Evolutionary conservation across 92 coral and sea anemone species (phyloP).

Genomic region (Paramuricea clavata): DNA sequence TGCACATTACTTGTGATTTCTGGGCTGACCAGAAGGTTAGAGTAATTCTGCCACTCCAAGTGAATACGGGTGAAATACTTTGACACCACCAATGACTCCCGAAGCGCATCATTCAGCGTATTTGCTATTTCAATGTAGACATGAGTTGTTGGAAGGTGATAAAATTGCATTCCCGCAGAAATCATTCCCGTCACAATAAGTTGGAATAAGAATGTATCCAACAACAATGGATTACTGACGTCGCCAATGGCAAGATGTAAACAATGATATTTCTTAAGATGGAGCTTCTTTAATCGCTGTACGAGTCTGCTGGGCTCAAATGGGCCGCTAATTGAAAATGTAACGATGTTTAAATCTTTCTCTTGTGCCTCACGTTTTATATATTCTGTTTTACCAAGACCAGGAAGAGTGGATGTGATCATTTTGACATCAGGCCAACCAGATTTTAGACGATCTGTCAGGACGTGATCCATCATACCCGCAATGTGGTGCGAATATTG

Average conservation of each 20-base stretch:
- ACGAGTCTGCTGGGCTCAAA: conserved; percentile 73
- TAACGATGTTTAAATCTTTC: conserved; percentile 61
- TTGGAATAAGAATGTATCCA: conserved; percentile 92
- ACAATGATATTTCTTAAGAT: conserved; percentile 66
- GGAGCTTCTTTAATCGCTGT: conserved; percentile 65
- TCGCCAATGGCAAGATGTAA: conserved; percentile 91
- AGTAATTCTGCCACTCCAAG: conserved; percentile 67
- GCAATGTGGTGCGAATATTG: conserved; percentile 76
- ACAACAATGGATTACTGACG: conserved; percentile 78
- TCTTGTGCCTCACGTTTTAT: conserved; percentile 73
- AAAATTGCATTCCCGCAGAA: conserved; percentile 80
- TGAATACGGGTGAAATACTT: conserved; percentile 84
- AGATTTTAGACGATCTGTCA: conserved; percentile 59
- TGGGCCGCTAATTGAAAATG: conserved; percentile 93
- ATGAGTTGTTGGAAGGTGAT: conserved; percentile 78
- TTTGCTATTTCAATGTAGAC: conserved; percentile 92
- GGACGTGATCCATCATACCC: conserved; percentile 86
- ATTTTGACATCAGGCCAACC: conserved; percentile 77
- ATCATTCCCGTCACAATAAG: conserved; percentile 86
- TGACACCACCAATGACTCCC: conserved; percentile 81
- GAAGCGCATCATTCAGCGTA: conserved; percentile 84
- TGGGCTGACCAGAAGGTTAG: conserved; percentile 71
- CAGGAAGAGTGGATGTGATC: conserved; percentile 90
- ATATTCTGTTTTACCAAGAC: conserved; percentile 88
- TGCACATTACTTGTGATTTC: conserved; percentile 90